Conservation (phyloP, 2,113 vertebrate genomes). For the Gambusia holbrooki region DNA sequence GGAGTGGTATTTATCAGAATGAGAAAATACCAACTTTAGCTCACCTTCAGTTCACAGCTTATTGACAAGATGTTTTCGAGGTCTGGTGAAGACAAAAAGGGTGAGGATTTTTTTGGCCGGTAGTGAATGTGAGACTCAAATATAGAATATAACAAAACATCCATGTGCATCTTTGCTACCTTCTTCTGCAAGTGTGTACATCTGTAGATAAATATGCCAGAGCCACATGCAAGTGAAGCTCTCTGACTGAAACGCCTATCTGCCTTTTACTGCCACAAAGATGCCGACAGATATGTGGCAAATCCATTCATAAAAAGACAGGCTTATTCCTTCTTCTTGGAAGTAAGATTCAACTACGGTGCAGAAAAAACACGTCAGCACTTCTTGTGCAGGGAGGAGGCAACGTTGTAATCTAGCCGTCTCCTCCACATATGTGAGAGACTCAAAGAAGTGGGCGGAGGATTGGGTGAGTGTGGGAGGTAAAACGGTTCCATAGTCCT, state of each 20-base stretch:
- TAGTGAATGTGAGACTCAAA: neutral
- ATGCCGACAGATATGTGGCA: neutral
- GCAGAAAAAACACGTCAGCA: constrained; percentile 12
- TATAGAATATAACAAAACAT: no score
- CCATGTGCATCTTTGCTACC: neutral
- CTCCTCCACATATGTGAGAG: neutral
- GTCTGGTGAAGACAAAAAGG: constrained; percentile 28
- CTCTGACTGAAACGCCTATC: neutral
- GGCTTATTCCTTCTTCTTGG: neutral
- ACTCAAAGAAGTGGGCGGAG: neutral
- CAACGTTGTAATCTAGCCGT: neutral
- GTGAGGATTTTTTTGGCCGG: neutral
- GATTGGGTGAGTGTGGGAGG: constrained; percentile 1
- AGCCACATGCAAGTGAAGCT: constrained; percentile 8
- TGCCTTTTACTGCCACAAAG: constrained; percentile 13
- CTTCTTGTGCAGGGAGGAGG: neutral
- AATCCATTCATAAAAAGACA: constrained; percentile 21
- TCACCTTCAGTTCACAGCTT: constrained; percentile 30
- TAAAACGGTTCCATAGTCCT: neutral
- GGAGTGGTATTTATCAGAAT: constrained; percentile 36
- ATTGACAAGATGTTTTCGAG: constrained; percentile 34
- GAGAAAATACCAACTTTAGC: constrained; percentile 40
- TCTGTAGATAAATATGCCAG: neutral
- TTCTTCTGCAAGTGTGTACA: neutral
- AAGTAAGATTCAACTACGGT: neutral